phyloP scores from a whole-genome alignment of 2,888 invertebrate species.

The Yponomeuta sedellus region DNA sequence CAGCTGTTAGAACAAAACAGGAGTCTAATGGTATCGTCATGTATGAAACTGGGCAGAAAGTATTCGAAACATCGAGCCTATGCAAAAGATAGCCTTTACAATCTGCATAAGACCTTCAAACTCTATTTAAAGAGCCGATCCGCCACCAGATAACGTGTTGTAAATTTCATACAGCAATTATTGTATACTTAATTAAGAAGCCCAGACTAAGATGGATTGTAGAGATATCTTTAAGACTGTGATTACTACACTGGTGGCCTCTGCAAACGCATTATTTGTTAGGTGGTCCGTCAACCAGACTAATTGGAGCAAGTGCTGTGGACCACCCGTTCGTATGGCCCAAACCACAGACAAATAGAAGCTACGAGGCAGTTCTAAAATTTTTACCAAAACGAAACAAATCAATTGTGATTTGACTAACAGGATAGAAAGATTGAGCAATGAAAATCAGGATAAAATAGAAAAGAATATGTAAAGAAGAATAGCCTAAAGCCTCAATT shows the following conservation, averaged over 20 bases:
- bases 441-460: too few species aligned
- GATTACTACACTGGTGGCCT: neutral
- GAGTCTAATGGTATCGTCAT: too few species aligned
- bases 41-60: too few species aligned
- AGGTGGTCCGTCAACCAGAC: neutral
- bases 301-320: neutral
- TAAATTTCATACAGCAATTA: constrained; percentile 10
- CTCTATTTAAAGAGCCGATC: neutral
- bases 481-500: too few species aligned
- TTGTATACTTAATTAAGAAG: constrained; percentile 13
- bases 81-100: neutral
- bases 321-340: neutral
- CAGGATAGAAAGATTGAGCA: too few species aligned
- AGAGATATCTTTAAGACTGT: neutral
- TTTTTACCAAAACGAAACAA: too few species aligned
- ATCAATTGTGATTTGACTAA: too few species aligned
- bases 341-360: neutral
- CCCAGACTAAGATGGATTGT: constrained; percentile 8
- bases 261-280: neutral
- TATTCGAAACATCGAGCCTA: too few species aligned
- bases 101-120: neutral
- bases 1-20: too few species aligned
- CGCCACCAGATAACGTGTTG: neutral
- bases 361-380: neutral
- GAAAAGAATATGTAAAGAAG: too few species aligned